A percentile compares a stretch with the other conserved stretches of the same genome.
Evolutionary conservation across 2,797 vertebrate genomes (phyloP).

Genomic region (Enteromius afrohamiltoni): DNA sequence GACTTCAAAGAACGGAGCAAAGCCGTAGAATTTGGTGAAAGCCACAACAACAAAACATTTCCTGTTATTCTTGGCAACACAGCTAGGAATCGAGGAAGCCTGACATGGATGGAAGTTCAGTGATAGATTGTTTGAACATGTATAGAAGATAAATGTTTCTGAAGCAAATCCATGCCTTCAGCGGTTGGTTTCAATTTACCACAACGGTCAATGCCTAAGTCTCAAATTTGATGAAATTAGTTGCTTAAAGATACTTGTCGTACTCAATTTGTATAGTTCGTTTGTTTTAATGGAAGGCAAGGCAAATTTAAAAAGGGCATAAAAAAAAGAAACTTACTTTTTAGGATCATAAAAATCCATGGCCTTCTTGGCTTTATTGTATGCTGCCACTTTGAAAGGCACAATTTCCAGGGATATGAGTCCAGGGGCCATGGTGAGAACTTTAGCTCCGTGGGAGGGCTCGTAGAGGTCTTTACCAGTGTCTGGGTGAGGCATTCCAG

Average conservation of each 20-base stretch:
- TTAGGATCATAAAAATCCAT: constrained; percentile 96
- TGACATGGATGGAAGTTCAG: constrained; percentile 47
- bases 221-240: constrained; percentile 9
- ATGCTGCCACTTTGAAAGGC: constrained; percentile 96
- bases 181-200: constrained; percentile 2
- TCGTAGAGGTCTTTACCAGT: constrained; percentile 96
- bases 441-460: constrained; percentile 94
- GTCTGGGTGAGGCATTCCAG: constrained; percentile 94
- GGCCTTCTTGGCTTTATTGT: constrained; percentile 91
- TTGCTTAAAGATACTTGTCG: not conserved
- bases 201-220: not conserved
- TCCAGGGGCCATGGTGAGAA: constrained; percentile 97
- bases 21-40: constrained; percentile 73
- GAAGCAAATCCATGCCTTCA: constrained; percentile 40
- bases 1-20: constrained; percentile 77
- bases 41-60: constrained; percentile 54
- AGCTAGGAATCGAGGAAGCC: constrained; percentile 57
- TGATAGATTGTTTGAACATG: constrained; percentile 56
- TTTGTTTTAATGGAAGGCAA: constrained; percentile 27
- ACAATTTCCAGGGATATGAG: constrained; percentile 96
- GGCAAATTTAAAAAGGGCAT: not conserved
- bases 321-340: constrained; percentile 80
- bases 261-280: not conserved
- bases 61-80: constrained; percentile 70
- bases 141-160: constrained; percentile 48